phyloP scores from a whole-genome alignment of 2,113 vertebrate genomes.

The Anhinga rufa region DNA sequence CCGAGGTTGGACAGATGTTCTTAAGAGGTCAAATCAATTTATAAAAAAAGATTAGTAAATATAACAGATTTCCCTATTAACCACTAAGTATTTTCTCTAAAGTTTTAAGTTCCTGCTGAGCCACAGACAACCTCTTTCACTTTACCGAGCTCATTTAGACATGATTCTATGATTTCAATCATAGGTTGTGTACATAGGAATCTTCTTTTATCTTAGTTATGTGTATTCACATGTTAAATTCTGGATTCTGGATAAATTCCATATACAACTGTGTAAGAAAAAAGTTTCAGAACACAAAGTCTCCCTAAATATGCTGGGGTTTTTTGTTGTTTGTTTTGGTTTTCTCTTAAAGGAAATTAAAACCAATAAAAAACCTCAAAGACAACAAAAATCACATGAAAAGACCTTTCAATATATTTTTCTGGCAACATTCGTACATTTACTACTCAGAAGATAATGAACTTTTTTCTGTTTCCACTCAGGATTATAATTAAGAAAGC shows the following conservation, averaged over 20 bases:
- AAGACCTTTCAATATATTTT: neutral
- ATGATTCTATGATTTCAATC: neutral
- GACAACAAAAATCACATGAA: neutral
- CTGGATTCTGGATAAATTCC: neutral
- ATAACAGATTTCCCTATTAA: neutral
- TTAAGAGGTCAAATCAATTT: neutral
- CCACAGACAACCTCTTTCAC: neutral
- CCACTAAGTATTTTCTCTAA: neutral
- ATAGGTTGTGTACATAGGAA: neutral
- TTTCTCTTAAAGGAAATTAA: neutral
- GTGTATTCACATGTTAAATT: neutral
- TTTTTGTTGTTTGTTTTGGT: neutral
- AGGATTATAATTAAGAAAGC: slow-evolving; percentile 3
- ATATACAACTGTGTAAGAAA: neutral
- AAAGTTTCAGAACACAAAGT: neutral
- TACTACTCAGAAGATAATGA: neutral
- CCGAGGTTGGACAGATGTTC: neutral
- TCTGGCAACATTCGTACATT: neutral
- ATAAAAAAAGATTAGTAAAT: neutral
- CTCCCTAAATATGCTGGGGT: neutral
- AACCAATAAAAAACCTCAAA: neutral
- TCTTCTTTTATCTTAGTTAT: neutral
- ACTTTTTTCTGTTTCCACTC: neutral
- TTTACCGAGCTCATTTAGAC: neutral
- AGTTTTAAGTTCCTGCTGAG: neutral